phyloP scores from a whole-genome alignment of 2,113 vertebrate species.

The Poeciliopsis occidentalis region DNA sequence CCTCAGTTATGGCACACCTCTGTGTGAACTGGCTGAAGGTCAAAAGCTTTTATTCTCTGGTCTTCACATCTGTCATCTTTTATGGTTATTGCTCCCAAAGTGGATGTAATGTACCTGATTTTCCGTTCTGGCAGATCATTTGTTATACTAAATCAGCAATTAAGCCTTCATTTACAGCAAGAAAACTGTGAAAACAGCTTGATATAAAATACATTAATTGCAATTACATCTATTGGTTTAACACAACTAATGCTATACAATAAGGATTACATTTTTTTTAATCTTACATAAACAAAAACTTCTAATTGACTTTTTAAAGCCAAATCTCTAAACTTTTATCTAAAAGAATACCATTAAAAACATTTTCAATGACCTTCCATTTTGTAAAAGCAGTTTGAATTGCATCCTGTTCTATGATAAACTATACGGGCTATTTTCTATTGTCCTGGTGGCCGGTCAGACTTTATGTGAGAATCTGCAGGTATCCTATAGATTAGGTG shows the following conservation, averaged over 20 bases:
- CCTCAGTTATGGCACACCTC: not conserved
- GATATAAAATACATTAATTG: not conserved
- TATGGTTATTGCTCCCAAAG: not conserved
- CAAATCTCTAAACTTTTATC: not conserved
- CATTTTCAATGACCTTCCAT: slow-evolving; percentile 7
- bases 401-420: slow-evolving; percentile 20
- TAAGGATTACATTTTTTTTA: not conserved
- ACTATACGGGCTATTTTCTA: slow-evolving; percentile 33
- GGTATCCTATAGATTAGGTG: slow-evolving; percentile 39
- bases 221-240: not conserved
- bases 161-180: not conserved
- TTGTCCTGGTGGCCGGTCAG: slow-evolving; percentile 51
- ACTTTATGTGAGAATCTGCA: slow-evolving; percentile 37
- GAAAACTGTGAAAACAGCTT: not conserved
- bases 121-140: not conserved
- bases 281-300: not conserved
- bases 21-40: not conserved
- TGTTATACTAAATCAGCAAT: not conserved
- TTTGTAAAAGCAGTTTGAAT: slow-evolving; percentile 20
- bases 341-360: not conserved
- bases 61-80: not conserved
- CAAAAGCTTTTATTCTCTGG: not conserved
- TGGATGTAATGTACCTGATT: not conserved
- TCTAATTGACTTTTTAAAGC: not conserved
- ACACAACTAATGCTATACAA: not conserved